Evolutionary conservation across 1,140 invertebrate species (phyloP), one percentile per base, ranked within the genome.

Genomic region (Meloidogyne chitwoodi): DNA sequence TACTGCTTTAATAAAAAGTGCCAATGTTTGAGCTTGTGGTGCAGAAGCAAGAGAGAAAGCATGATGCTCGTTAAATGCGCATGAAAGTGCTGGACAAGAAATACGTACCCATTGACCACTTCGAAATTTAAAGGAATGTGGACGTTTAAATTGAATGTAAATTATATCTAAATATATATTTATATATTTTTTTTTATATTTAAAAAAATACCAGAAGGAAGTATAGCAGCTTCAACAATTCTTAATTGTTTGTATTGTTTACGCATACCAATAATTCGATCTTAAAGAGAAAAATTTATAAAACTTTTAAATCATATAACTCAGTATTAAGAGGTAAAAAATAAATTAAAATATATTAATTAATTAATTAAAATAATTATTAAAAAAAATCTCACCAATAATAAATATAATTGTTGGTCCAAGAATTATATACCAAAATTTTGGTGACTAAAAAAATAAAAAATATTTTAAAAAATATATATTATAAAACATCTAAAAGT

Each of bases 31-130:
- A 87, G 98, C 95, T 84, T 99, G 96, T 0, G 96, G 96, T 1
- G 95, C 95, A 16, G 96, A 98, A 0, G 96, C 99, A 63, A 99
- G 88, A 0, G 96, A 99, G 84, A 99, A 97, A 0, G 95, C 96
- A 88, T 99, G 96, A 88, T 94, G 97, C 87, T 99, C 96, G 79
- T 94, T 92, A 26, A 92, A 92, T 73, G 78, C 77, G 61, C 84
- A 86, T 16, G 92, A 91, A 83, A 98, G 95, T 0, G 92, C 92
- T 0, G 94, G 95, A 85, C 96, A 99, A 0, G 94, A 92, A 12
- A 99, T 89, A 0, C 96, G 90, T 1, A 99, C 93, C 92, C 92
- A 93, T 87, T 92, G 91, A 10, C 92, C 92, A 44, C 94, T 96
- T 14, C 96, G 90, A 88, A 98, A 99, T 88, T 96, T 96, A 79